phyloP scores from a whole-genome alignment of 2,113 vertebrate genomes.

The Triplophysa dalaica region DNA sequence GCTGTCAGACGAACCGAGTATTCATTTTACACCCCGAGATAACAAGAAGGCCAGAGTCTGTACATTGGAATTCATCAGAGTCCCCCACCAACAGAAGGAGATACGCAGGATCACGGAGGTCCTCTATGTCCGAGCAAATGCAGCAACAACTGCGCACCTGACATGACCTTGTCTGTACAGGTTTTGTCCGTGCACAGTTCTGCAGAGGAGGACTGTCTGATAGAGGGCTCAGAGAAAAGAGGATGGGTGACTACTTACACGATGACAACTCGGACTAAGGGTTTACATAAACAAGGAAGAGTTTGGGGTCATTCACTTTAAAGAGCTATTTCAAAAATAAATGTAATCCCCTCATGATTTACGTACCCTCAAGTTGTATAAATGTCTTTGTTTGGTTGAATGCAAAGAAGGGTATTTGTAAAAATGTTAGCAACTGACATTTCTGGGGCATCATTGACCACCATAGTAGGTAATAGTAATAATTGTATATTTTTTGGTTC shows the following conservation, averaged over 20 bases:
- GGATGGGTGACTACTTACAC: not conserved
- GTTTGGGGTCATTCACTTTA: too few species aligned
- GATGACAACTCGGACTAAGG: not conserved
- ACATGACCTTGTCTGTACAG: conserved; percentile 39
- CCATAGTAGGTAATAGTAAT: too few species aligned
- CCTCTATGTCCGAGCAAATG: conserved; percentile 8
- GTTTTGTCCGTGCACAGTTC: not conserved
- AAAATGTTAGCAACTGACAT: too few species aligned
- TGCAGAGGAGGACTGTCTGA: conserved; percentile 4
- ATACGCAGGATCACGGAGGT: conserved; percentile 12
- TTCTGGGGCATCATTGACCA: too few species aligned
- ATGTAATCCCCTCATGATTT: too few species aligned
- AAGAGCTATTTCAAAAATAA: too few species aligned
- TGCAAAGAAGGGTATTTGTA: too few species aligned
- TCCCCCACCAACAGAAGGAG: not conserved
- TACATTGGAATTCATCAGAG: conserved; percentile 43
- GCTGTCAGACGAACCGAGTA: conserved; percentile 17
- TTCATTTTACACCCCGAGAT: conserved; percentile 36
- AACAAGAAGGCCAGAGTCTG: conserved; percentile 50
- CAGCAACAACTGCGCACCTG: conserved; percentile 11
- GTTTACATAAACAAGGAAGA: not conserved
- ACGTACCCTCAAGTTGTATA: too few species aligned
- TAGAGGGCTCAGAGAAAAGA: not conserved
- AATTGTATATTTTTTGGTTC: too few species aligned
- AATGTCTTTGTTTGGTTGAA: too few species aligned